Evolutionary conservation across 2,113 vertebrate genomes (phyloP), one percentile per base, ranked within the genome.

Genomic region (Myotis brandtii): DNA sequence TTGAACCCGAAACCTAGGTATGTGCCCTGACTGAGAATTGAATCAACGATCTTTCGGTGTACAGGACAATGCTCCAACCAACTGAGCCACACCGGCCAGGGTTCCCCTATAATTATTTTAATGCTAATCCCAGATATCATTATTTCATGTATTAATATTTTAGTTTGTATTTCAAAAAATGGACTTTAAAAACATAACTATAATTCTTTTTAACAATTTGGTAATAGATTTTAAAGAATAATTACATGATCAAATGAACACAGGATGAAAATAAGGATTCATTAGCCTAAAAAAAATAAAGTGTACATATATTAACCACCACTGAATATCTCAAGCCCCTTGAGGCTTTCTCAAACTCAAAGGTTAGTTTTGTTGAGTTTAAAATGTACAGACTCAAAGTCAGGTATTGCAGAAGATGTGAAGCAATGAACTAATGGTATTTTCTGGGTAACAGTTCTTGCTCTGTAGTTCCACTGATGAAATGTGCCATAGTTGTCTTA

Each of bases 121-220:
- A 66, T 84, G 12, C 66, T 90, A 90, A 70, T 67, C 70, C n/a
- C 64, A 91, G 17, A 37, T 95, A 48, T 73, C 64, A 69, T 67
- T 76, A 62, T 67, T 76, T 81, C 46, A 81, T 87, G 54, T 64
- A 23, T 69, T 91, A 76, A 16, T 82, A 67, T 89, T 80, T 85
- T 37, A 95, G 16, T 67, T 90, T 67, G 6, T 56, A 80, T 94
- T 93, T 91, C 21, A 80, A 75, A 67, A 83, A 92, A 25, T 69
- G 91, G 62, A 30, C 56, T 92, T 95, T 90, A 37, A 84, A 92
- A 48, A n/a, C 18, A 48, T 85, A 76, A 48, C 4, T 72, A 8
- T 82, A 80, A 86, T 93, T 88, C 5, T 34, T 90, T 89, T 96
- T 81, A 94, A 80, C n/a, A 75, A 9, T 84, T 76, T 64, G 50